Evolutionary conservation across 2,888 invertebrate species (phyloP).

Genomic region (Meandrusa payeni): DNA sequence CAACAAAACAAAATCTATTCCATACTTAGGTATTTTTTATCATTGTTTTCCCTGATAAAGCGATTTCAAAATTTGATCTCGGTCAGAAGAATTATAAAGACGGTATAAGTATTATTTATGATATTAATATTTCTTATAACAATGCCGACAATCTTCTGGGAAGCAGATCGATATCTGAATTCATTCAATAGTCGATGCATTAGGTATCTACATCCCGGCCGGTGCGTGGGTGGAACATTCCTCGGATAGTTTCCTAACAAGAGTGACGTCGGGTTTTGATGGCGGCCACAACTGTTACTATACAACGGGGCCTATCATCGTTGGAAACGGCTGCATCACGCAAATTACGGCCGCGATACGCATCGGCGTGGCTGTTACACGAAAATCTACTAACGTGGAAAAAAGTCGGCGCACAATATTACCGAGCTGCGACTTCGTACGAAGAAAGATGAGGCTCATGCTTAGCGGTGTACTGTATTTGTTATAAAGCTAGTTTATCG

Average conservation of each 20-base stretch:
- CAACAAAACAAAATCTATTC: no score
- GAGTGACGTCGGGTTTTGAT: conserved; percentile 56
- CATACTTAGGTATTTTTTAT: no score
- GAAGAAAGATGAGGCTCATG: conserved; percentile 49
- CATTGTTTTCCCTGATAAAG: no score
- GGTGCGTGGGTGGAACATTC: conserved; percentile 60
- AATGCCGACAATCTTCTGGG: conserved; percentile 51
- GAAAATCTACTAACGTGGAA: conserved; percentile 50
- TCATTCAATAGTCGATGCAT: conserved; percentile 64
- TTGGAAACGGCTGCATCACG: conserved; percentile 66
- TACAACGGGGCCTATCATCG: conserved; percentile 56
- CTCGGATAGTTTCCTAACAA: conserved; percentile 54
- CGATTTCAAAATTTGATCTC: conserved; percentile 7
- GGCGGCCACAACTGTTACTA: conserved; percentile 32
- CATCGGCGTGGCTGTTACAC: conserved; percentile 45
- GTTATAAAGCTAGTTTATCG: conserved; percentile 22
- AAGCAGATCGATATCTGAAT: conserved; percentile 62
- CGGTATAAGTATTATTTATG: conserved; percentile 27
- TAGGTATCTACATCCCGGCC: conserved; percentile 49
- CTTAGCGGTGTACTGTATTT: conserved; percentile 21
- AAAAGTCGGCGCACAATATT: conserved; percentile 54
- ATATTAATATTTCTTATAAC: conserved; percentile 51
- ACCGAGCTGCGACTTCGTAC: conserved; percentile 44
- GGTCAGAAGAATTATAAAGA: conserved; percentile 9
- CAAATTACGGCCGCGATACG: conserved; percentile 59